These are phyloP conservation scores for Subacronicta megacephala DNA, from an alignment of 2,888 invertebrate genomes.

Conservation along the genomic window DNA sequence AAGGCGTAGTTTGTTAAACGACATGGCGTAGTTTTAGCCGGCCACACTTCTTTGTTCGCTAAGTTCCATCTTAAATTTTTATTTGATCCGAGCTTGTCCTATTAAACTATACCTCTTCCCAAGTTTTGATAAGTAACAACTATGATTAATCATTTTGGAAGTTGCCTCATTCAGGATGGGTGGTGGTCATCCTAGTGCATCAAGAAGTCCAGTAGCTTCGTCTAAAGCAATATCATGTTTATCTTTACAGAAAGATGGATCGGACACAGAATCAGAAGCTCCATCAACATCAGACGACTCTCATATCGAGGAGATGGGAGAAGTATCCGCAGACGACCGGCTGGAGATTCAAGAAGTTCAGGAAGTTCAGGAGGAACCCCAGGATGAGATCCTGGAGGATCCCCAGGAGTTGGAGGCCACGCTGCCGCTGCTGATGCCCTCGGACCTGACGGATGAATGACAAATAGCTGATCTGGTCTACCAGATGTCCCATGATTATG, in stretches of 20 bases:
- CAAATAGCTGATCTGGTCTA: slow-evolving; percentile 41
- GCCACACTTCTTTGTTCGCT: too few relatives aligned
- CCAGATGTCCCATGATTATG: slow-evolving; percentile 27
- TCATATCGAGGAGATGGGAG: slow-evolving; percentile 45
- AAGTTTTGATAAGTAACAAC: too few relatives aligned
- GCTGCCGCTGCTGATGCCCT: slow-evolving; percentile 8
- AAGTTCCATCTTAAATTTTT: too few relatives aligned
- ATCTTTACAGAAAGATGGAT: slow-evolving; percentile 61
- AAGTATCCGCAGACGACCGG: slow-evolving; percentile 16
- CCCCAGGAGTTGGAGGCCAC: slow-evolving; percentile 22
- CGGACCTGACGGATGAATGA: slow-evolving; percentile 31
- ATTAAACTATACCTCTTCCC: too few relatives aligned
- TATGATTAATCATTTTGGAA: too few relatives aligned
- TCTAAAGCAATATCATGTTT: not conserved
- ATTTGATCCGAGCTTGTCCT: too few relatives aligned
- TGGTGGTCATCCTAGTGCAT: too few relatives aligned
- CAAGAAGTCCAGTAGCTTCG: not conserved
- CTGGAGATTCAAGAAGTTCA: slow-evolving; percentile 20
- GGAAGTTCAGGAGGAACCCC: too few relatives aligned
- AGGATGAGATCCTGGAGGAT: too few relatives aligned
- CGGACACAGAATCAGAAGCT: slow-evolving; percentile 60
- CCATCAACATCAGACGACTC: slow-evolving; percentile 50
- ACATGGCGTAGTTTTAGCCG: too few relatives aligned
- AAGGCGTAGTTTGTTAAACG: too few relatives aligned
- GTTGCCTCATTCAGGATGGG: too few relatives aligned